A percentile compares a stretch with the other conserved stretches of the same genome.
phyloP scores from a whole-genome alignment of 1,140 invertebrate genomes.

The Lineus longissimus region DNA sequence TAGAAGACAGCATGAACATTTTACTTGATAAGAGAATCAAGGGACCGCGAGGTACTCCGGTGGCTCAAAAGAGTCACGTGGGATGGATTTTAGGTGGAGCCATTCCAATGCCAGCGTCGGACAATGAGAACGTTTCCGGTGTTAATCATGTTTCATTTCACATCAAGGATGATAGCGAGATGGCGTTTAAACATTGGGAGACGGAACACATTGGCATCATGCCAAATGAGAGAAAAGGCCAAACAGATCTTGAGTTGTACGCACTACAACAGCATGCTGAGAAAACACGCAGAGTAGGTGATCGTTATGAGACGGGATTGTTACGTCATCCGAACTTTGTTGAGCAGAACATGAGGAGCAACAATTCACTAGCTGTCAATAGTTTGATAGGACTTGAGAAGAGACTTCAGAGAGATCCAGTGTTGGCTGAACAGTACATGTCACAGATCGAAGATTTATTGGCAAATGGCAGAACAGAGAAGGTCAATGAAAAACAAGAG shows the following conservation, averaged over 20 bases:
- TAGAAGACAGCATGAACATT: no score
- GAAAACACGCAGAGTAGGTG: background rate
- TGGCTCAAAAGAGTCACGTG: no score
- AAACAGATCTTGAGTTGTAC: background rate
- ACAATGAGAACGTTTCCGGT: no score
- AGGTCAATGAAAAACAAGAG: background rate
- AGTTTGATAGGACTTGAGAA: background rate
- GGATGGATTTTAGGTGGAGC: no score
- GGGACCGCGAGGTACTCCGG: no score
- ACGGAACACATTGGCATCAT: no score
- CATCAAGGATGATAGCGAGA: no score
- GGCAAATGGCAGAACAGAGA: background rate
- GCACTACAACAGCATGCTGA: slow-evolving; percentile 3
- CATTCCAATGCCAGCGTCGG: no score
- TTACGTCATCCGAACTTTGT: background rate
- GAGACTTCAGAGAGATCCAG: slow-evolving; percentile 2
- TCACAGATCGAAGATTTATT: background rate
- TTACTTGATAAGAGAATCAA: no score
- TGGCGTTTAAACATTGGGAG: no score
- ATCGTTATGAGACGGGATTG: slow-evolving; percentile 18
- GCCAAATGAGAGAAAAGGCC: no score
- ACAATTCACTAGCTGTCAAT: background rate
- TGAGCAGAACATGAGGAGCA: background rate
- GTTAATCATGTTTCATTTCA: no score
- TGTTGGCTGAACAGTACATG: background rate